Percentiles rank a stretch among this genome's conserved stretches.
These are phyloP conservation scores for Microchirus variegatus DNA, from an alignment of 2,797 vertebrate species.

Conservation along the genomic window DNA sequence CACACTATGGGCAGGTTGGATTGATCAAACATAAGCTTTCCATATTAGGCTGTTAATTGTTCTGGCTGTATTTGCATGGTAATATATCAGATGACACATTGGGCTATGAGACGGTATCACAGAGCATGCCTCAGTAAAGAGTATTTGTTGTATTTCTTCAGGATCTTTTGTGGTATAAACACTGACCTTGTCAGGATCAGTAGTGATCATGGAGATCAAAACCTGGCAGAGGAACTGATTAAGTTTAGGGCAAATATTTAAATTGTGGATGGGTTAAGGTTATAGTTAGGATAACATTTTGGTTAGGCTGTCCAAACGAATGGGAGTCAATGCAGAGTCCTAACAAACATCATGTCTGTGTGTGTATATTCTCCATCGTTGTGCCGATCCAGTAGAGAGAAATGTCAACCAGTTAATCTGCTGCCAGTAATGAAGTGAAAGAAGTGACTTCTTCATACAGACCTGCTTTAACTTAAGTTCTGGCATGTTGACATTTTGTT, in stretches of 20 bases:
- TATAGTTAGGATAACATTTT: too few species aligned
- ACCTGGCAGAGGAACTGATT: too few species aligned
- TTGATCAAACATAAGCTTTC: slow-evolving; percentile 75
- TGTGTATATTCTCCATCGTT: slow-evolving; percentile 63
- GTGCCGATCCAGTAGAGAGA: slow-evolving; percentile 53
- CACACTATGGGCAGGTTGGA: slow-evolving; percentile 54
- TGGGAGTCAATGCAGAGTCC: too few species aligned
- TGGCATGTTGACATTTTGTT: slow-evolving; percentile 74
- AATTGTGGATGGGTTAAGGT: too few species aligned
- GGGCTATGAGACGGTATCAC: slow-evolving; percentile 16
- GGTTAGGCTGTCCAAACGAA: too few species aligned
- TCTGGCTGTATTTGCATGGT: slow-evolving; percentile 47
- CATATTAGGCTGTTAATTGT: slow-evolving; percentile 71
- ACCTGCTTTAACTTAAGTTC: slow-evolving; percentile 69
- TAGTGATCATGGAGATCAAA: too few species aligned
- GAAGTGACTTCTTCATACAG: slow-evolving; percentile 60
- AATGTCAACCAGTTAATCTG: slow-evolving; percentile 75
- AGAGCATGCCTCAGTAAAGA: slow-evolving; percentile 31
- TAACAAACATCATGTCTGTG: neutral
- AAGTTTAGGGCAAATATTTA: too few species aligned
- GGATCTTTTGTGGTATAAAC: too few species aligned
- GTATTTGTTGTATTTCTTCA: neutral
- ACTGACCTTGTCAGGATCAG: too few species aligned
- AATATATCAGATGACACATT: slow-evolving; percentile 43
- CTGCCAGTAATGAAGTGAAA: slow-evolving; percentile 63